These are phyloP conservation scores for Crotalus helleri DNA, from an alignment of 2,113 vertebrate genomes.

Conservation along the genomic window DNA sequence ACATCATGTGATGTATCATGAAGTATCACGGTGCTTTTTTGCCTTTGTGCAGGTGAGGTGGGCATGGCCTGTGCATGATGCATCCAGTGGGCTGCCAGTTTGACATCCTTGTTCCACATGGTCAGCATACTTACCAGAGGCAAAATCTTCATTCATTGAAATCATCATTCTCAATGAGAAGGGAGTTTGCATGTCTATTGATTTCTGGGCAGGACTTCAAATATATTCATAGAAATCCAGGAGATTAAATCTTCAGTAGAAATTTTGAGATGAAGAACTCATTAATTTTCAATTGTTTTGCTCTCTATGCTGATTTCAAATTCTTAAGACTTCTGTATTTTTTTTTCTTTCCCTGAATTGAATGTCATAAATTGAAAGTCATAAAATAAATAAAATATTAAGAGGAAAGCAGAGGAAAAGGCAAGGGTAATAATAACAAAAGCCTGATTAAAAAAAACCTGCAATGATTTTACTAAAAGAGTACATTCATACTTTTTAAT, in stretches of 20 bases:
- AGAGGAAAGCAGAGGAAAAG: not conserved
- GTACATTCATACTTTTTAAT: not conserved
- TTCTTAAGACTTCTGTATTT: not conserved
- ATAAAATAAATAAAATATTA: not conserved
- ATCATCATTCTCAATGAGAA: not conserved
- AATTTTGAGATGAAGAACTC: not conserved
- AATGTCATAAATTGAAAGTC: not conserved
- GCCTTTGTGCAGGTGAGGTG: no score
- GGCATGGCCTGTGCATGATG: no score
- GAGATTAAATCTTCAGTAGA: not conserved
- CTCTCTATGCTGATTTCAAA: not conserved
- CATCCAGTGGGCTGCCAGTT: no score
- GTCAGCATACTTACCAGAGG: not conserved
- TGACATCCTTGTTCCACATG: not conserved
- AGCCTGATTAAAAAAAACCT: not conserved
- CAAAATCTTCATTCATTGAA: not conserved
- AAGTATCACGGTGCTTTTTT: no score
- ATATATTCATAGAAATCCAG: not conserved
- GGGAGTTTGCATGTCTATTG: not conserved
- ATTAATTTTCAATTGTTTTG: not conserved
- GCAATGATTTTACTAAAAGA: not conserved
- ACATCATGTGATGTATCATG: no score
- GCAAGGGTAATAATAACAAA: not conserved
- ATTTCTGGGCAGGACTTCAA: not conserved
- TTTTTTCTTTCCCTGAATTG: not conserved